Evolutionary conservation across 2,888 invertebrate genomes (phyloP), one percentile per base, ranked within the genome.

Genomic region (Orthonychiurus folsomi): DNA sequence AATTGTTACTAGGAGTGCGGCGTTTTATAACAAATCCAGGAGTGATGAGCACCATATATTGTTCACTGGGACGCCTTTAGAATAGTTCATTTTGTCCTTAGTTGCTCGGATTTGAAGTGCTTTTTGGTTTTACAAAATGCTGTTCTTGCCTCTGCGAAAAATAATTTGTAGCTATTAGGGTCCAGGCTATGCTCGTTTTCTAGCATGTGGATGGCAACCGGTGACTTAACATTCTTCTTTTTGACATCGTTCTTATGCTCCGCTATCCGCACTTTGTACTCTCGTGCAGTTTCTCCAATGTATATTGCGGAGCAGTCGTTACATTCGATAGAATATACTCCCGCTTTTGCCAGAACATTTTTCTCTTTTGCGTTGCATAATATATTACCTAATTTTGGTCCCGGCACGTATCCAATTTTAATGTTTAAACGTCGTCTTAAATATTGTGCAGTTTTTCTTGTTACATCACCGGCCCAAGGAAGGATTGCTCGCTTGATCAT

Each of bases 341-440:
- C 52, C 3, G 52, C 3, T 52, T 52, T 52, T n/a, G 52, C 3
- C 3, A 5, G 5, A 20, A 52, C 5, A 3, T 3, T 3, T 21
- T 52, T 52, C 5, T 52, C 52, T n/a, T 52, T 52, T 20, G 23
- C 23, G 9, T 52, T n/a, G 52, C 52, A 52, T 5, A 52, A 20
- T 9, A 20, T n/a, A 21, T 52, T 52, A 5, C 23, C 23, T n/a
- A 52, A 5, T 52, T 52, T 52, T 5, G 52, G 23, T 20, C 52
- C 52, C 5, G 52, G 52, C 3, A 52, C 3, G n/a, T 52, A 52
- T 20, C 52, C 52, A 21, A 52, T 20, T 5, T 52, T 20, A 9
- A n/a, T 20, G 9, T 52, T 3, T 52, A 52, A 21, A 12, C n/a
- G 3, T 52, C 23, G 5, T 52, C n/a, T 52, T 20, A 52, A 15